phyloP scores from a whole-genome alignment of 2,797 vertebrate genomes.

The Eupleurogrammus muticus region DNA sequence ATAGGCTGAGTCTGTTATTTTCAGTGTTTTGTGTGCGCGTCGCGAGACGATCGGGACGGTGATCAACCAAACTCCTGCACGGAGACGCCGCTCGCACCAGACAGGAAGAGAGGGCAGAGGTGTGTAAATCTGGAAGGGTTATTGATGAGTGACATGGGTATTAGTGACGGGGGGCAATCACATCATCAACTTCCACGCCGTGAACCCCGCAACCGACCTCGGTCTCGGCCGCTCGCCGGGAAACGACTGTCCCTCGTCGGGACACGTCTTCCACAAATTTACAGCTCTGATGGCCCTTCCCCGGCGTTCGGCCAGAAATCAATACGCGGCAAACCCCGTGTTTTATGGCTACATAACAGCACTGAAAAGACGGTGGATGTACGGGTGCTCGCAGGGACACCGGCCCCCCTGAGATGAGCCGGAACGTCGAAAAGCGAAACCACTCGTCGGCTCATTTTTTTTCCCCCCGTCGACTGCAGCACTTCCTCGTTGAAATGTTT shows the following conservation, averaged over 20 bases:
- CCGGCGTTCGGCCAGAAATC: constrained; percentile 66
- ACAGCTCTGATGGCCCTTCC: constrained; percentile 53
- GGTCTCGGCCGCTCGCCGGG: constrained; percentile 49
- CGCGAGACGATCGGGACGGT: constrained; percentile 12
- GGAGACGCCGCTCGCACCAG: background rate
- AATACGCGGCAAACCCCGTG: constrained; percentile 65
- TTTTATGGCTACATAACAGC: constrained; percentile 67
- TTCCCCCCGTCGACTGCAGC: constrained; percentile 67
- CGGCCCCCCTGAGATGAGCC: no score
- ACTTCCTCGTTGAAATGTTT: constrained; percentile 82
- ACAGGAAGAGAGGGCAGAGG: constrained; percentile 39
- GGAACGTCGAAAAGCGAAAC: constrained; percentile 62
- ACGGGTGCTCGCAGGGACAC: constrained; percentile 32
- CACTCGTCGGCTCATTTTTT: constrained; percentile 74
- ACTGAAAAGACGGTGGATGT: constrained; percentile 44
- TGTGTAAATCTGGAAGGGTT: constrained; percentile 62
- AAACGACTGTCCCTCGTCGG: constrained; percentile 53
- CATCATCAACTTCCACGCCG: constrained; percentile 47
- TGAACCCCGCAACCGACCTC: constrained; percentile 36
- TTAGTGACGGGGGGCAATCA: constrained; percentile 57
- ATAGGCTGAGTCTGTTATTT: constrained; percentile 40
- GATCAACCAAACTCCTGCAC: background rate
- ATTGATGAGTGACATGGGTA: constrained; percentile 70
- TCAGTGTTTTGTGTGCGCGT: constrained; percentile 26
- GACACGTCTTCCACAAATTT: constrained; percentile 66